Base-by-base conservation (phyloP, 2,888 invertebrate genomes). In the Lottia gigantea region DNA sequence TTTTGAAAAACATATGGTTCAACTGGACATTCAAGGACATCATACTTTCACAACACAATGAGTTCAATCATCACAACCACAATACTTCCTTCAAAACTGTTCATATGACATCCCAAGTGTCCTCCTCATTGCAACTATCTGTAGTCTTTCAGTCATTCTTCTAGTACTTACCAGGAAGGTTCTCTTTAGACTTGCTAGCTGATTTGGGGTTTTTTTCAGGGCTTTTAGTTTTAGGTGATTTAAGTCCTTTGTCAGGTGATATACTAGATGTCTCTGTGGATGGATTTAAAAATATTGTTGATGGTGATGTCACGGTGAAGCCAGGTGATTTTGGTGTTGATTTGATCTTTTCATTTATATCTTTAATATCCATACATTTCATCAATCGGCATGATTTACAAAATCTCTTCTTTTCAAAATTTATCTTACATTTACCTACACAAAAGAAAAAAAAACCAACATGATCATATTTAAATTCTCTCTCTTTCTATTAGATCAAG, bases 361-460 rank as follows among this genome's bases (percentile, higher is more conserved):
- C 64, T 40, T 40, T 16, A 12, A 40, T 31, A 16, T 40, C 61
- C 19, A 49, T 23, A 87, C 95, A 95, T 91, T 94, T 92, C 89
- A 93, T 94, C 15, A 95, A 90, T 94, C 95, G 95, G 88, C 95
- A 96, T 19, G 95, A 95, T 68, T 93, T 92, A 89, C 95, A 96
- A 25, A 72, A 67, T 25, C 63, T 46, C 64, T 72, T 75, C 26
- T 61, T 74, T 15, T 68, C 72, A 64, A 70, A 73, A 12, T 26
- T 26, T 40, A 78, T 64, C 31, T 67, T 67, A 67, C 80, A 80
- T 12, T 68, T 70, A 16, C 74, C 80, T 80, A 66, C 49, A 72
- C 16, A n/a, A n/a, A 16, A 49, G n/a, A n/a, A n/a, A 16, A n/a
- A n/a, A 8, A n/a, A 49, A 49, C 49, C 16, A n/a, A n/a, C n/a